Conservation (phyloP, 1,140 invertebrate species). For the Rhyzopertha dominica region DNA sequence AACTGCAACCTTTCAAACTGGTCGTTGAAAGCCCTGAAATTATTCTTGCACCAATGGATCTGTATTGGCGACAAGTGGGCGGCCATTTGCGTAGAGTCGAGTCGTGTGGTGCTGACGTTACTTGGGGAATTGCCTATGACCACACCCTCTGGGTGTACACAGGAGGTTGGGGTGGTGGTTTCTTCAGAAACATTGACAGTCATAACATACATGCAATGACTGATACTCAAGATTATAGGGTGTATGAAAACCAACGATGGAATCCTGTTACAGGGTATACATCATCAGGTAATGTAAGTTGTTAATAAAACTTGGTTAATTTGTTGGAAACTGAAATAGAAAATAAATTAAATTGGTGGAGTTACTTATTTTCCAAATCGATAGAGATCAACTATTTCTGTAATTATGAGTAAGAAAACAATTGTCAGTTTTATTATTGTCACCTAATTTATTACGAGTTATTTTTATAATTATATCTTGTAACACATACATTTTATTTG, state of each 20-base stretch:
- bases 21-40: constrained; percentile 56
- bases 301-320: neutral
- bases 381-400: constrained; percentile 1
- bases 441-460: too few relatives aligned
- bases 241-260: constrained; percentile 94
- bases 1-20: constrained; percentile 63
- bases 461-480: too few relatives aligned
- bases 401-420: too few relatives aligned
- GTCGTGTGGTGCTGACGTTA: constrained; percentile 66
- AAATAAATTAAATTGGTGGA: neutral
- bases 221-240: constrained; percentile 77
- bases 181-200: constrained; percentile 56
- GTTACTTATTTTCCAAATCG: neutral
- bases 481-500: too few relatives aligned
- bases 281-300: constrained; percentile 51
- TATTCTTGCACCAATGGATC: constrained; percentile 65
- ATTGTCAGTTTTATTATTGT: too few relatives aligned
- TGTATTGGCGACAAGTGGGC: constrained; percentile 78
- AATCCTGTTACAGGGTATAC: constrained; percentile 86
- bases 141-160: constrained; percentile 80
- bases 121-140: constrained; percentile 82
- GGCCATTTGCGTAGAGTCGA: constrained; percentile 79
- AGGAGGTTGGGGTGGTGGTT: constrained; percentile 76
- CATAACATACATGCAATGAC: constrained; percentile 71
- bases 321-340: constrained; percentile 8